A percentile compares a stretch with the other conserved stretches of the same genome.
phyloP scores from a whole-genome alignment of 2,113 vertebrate species.

The Phasianus colchicus region DNA sequence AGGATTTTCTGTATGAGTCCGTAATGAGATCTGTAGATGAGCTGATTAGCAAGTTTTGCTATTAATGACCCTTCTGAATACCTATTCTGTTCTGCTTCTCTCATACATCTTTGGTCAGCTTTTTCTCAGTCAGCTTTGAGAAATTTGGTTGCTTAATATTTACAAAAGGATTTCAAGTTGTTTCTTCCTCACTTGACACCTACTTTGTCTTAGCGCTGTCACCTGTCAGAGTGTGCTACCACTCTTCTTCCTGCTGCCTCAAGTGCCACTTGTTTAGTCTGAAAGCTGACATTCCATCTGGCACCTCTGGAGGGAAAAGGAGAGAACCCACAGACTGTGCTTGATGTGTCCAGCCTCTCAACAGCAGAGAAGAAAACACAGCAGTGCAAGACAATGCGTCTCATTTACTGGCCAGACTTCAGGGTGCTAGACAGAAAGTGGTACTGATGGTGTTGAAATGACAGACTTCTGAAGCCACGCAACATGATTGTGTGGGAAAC shows the following conservation, averaged over 20 bases:
- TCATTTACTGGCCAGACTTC: conserved; percentile 10
- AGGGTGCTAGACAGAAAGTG: conserved; percentile 24
- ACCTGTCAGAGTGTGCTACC: not conserved
- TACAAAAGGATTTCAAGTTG: not conserved
- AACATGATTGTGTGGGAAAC: not conserved
- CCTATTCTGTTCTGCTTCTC: not conserved
- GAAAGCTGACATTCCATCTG: conserved; percentile 24
- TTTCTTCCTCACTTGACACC: not conserved
- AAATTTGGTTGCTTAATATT: not conserved
- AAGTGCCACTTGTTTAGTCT: conserved; percentile 12
- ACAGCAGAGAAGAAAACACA: not conserved
- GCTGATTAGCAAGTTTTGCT: not conserved
- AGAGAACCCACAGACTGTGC: not conserved
- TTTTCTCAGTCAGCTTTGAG: not conserved
- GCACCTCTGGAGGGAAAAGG: not conserved
- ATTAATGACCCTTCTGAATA: not conserved
- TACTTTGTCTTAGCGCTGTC: not conserved
- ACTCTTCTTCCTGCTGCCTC: not conserved
- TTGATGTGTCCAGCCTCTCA: not conserved
- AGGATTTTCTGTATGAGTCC: accelerated
- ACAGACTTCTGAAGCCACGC: not conserved
- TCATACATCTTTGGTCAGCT: not conserved
- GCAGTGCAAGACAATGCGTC: not conserved
- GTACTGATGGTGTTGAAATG: conserved; percentile 10
- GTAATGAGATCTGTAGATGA: not conserved